Conservation (phyloP, 2,888 invertebrate genomes). For the Noctua fimbriata region DNA sequence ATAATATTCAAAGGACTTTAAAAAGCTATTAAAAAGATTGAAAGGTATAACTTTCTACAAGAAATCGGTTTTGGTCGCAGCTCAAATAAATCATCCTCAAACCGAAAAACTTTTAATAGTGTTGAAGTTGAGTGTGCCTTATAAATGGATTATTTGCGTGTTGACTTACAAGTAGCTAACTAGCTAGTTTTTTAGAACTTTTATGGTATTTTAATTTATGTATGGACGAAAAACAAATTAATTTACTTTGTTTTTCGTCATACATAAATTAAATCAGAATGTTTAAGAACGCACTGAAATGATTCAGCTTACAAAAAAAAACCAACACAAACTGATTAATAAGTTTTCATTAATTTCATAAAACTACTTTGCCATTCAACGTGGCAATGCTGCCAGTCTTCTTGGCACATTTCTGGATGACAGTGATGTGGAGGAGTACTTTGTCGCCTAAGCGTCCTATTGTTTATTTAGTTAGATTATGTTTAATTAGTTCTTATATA, state of each 20-base stretch:
- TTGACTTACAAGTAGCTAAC: conserved; percentile 30
- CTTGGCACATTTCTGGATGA: background rate
- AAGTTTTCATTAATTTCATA: background rate
- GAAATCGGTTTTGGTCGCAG: conserved; percentile 10
- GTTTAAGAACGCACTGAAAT: background rate
- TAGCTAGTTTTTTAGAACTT: conserved; percentile 10
- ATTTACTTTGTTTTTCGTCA: conserved; percentile 1
- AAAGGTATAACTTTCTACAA: conserved; percentile 19
- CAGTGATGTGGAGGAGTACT: background rate
- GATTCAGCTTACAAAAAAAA: too few relatives aligned
- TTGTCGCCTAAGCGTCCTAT: background rate
- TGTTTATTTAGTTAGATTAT: background rate
- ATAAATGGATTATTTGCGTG: conserved; percentile 57
- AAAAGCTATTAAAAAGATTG: conserved; percentile 24
- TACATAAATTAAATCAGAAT: background rate
- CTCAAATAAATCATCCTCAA: conserved; percentile 39
- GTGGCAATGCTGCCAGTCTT: background rate
- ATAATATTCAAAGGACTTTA: background rate
- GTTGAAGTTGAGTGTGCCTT: conserved; percentile 48
- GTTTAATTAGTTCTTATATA: background rate
- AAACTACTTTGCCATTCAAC: background rate
- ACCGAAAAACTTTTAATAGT: conserved; percentile 51
- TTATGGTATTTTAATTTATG: background rate
- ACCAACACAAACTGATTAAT: too few relatives aligned
- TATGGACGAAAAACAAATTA: too few relatives aligned